Conservation (phyloP, 2,888 invertebrate species). For the Conchocele bisecta region DNA sequence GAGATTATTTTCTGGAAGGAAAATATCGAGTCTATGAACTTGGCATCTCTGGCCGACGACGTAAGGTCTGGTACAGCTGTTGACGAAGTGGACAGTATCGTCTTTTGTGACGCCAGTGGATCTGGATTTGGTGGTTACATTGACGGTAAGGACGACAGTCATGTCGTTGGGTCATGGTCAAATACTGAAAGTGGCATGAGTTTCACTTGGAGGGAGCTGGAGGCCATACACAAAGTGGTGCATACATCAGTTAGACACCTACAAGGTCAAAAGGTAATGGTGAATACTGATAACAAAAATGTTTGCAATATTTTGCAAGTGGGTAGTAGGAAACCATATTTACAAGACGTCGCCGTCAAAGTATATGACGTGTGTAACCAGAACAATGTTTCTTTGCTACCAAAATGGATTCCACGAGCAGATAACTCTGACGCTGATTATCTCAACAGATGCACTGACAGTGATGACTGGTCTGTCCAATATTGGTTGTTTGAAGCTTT, state of each 20-base stretch:
- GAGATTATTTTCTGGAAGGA: conserved; percentile 4
- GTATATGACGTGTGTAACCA: conserved; percentile 9
- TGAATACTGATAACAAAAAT: conserved; percentile 42
- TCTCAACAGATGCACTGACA: conserved; percentile 16
- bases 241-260: conserved; percentile 8
- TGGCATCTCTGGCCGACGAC: background rate
- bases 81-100: background rate
- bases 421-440: conserved; percentile 29
- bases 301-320: conserved; percentile 19
- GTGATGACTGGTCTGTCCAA: conserved; percentile 41
- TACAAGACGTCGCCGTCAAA: conserved; percentile 21
- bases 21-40: conserved; percentile 1
- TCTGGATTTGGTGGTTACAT: conserved; percentile 9
- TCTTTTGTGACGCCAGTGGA: conserved; percentile 44
- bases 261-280: conserved; percentile 20
- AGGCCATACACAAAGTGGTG: conserved; percentile 8
- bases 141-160: background rate
- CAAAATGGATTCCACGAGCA: conserved; percentile 26
- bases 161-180: conserved; percentile 7
- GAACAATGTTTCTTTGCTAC: conserved; percentile 1
- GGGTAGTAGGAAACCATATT: conserved; percentile 30
- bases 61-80: too few species aligned
- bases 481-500: conserved; percentile 11
- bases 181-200: background rate
- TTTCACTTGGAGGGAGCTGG: conserved; percentile 33